phyloP scores from a whole-genome alignment of 2,797 vertebrate genomes.

The Acanthurus lineatus region DNA sequence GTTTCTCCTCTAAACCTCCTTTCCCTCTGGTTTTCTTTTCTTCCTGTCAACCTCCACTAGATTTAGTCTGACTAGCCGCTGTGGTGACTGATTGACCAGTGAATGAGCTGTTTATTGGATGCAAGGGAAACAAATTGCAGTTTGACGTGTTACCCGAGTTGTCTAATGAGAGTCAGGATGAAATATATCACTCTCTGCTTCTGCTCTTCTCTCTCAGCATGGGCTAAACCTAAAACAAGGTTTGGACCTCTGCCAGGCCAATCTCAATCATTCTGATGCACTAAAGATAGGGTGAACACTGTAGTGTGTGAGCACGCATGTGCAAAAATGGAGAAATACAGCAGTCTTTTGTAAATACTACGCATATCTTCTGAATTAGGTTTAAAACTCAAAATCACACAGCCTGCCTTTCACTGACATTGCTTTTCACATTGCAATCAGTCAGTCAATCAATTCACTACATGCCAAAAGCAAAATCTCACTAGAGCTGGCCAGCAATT shows the following conservation, averaged over 20 bases:
- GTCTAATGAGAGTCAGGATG: slow-evolving; percentile 86
- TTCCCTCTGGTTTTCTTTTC: slow-evolving; percentile 65
- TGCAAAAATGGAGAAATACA: slow-evolving; percentile 25
- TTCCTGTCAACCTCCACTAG: slow-evolving; percentile 77
- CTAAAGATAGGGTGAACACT: slow-evolving; percentile 19
- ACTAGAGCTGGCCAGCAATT: neutral
- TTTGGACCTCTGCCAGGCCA: slow-evolving; percentile 84
- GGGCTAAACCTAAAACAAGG: slow-evolving; percentile 80
- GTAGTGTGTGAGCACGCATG: slow-evolving; percentile 8
- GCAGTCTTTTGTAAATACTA: slow-evolving; percentile 22
- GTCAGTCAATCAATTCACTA: too few species aligned
- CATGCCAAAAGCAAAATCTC: neutral
- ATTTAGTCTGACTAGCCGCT: slow-evolving; percentile 85
- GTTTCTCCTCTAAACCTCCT: slow-evolving; percentile 20
- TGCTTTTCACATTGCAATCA: neutral
- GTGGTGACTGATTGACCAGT: slow-evolving; percentile 88
- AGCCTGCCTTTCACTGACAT: neutral
- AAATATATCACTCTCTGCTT: slow-evolving; percentile 80
- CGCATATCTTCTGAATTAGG: slow-evolving; percentile 18
- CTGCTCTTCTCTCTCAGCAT: slow-evolving; percentile 75
- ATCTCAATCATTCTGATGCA: slow-evolving; percentile 78
- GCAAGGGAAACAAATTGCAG: slow-evolving; percentile 89
- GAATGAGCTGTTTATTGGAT: slow-evolving; percentile 91
- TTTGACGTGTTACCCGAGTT: slow-evolving; percentile 85
- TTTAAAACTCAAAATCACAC: neutral